These are phyloP conservation scores for Diachrysia chrysitis DNA, from an alignment of 2,888 invertebrate genomes.

Conservation along the genomic window DNA sequence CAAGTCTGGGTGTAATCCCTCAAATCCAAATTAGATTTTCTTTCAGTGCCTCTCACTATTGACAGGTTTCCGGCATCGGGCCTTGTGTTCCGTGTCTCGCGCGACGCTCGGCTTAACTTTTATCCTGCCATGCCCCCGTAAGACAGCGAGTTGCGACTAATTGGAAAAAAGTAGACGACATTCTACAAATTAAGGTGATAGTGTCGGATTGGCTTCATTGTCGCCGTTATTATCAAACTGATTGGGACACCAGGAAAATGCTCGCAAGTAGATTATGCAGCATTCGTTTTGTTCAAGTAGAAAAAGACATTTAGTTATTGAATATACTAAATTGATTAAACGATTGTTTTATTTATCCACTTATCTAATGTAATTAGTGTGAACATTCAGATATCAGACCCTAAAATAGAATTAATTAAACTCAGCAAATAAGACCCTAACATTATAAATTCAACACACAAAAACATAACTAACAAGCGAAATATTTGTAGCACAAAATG, in stretches of 20 bases:
- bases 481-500: conserved; percentile 56
- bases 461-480: conserved; percentile 52
- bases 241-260: conserved; percentile 4
- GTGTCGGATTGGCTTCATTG: conserved; percentile 43
- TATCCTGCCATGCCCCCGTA: conserved; percentile 63
- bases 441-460: conserved; percentile 38
- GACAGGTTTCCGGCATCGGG: conserved; percentile 77
- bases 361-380: neutral
- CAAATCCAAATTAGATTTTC: conserved; percentile 89
- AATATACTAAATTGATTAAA: no score
- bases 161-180: conserved; percentile 69
- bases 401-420: conserved; percentile 26
- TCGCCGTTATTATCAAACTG: conserved; percentile 18
- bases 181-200: conserved; percentile 51
- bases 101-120: conserved; percentile 71
- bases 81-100: conserved; percentile 54
- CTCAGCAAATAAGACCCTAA: conserved; percentile 27
- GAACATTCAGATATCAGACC: neutral
- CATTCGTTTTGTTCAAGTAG: conserved; percentile 10
- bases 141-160: conserved; percentile 65
- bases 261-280: neutral
- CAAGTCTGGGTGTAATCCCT: conserved; percentile 86
- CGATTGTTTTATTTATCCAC: neutral
- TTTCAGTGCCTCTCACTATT: conserved; percentile 85
- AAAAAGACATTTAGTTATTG: no score